phyloP scores from a whole-genome alignment of 53 echinoderm and acorn worm genomes.

The Crossaster papposus region DNA sequence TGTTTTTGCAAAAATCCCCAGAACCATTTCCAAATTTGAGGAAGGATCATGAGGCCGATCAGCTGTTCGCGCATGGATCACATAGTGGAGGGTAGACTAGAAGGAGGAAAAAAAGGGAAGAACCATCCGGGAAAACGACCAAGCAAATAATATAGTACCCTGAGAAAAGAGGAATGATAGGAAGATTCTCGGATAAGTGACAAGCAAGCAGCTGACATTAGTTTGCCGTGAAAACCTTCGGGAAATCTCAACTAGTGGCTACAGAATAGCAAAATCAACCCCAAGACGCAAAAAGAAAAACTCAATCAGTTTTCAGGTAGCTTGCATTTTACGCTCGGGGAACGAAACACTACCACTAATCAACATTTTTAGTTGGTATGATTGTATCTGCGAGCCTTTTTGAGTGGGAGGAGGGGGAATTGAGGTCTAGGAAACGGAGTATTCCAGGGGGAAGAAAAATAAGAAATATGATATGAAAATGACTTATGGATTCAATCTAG shows the following conservation, averaged over 20 bases:
- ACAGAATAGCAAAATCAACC: neutral
- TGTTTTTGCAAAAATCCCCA: neutral
- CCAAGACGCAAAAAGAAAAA: neutral
- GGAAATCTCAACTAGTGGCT: neutral
- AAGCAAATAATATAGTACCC: neutral
- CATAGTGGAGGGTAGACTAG: too few species aligned
- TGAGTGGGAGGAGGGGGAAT: too few species aligned
- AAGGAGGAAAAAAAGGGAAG: too few species aligned
- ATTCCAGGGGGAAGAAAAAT: neutral
- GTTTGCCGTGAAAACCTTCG: neutral
- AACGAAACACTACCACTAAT: neutral
- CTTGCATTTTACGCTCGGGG: too few species aligned
- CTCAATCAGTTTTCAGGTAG: too few species aligned
- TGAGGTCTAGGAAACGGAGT: neutral
- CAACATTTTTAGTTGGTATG: neutral
- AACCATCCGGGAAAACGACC: neutral
- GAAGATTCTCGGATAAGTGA: neutral
- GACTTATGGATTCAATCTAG: conserved; percentile 8
- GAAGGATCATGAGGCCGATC: conserved; percentile 17
- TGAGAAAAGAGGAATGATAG: neutral
- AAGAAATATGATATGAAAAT: conserved; percentile 4
- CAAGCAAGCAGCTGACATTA: neutral
- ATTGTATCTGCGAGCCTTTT: neutral
- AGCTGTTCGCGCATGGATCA: neutral
- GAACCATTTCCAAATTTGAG: conserved; percentile 37